Base-by-base conservation (phyloP, 2,797 vertebrate genomes). In the Hylomyscus alleni region DNA sequence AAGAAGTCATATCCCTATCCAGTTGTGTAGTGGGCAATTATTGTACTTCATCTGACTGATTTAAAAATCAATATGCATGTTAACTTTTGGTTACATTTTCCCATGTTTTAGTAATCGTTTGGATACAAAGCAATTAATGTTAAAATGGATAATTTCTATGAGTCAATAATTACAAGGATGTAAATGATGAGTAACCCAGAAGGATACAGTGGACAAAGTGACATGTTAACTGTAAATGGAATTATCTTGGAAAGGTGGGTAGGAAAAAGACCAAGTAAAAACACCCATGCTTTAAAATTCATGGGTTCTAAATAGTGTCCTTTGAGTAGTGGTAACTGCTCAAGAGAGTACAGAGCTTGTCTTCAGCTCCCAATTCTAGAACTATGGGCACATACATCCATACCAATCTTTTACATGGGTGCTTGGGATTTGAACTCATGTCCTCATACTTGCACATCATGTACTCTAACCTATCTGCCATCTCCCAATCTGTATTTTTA, bases 11-110 rank as follows among this genome's bases (percentile, higher is more conserved):
- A 80, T 89, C 24, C n/a, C 26, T 37, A 50, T 91, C 26, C 29
- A 60, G 20, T 44, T 93, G 76, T 3, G n/a, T 88, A 90, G 56
- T 62, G 26, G 50, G 54, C 4, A 85, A 19, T 65, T 69, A 92
- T n/a, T 85, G 6, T 50, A 1, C 56, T 86, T 95, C 69, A 24
- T 54, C 50, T 78, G 93, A 15, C 56, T 92, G 62, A 54, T 92
- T 95, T 89, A 73, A 84, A 94, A 86, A 77, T 15, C 22, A 73
- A 58, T 40, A 75, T 81, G 26, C 91, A 62, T 94, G 84, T 77
- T 75, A 75, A 76, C 82, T 85, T 93, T 65, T 86, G 95, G 62
- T 50, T n/a, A 81, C 62, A 29, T n/a, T 65, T 76, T 37, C 26
- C 26, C 73, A 12, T 15, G 22, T 88, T 91, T 91, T 76, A 60